Evolutionary conservation across 2,888 invertebrate species (phyloP).

Genomic region (Lepeophtheirus nordmannii): DNA sequence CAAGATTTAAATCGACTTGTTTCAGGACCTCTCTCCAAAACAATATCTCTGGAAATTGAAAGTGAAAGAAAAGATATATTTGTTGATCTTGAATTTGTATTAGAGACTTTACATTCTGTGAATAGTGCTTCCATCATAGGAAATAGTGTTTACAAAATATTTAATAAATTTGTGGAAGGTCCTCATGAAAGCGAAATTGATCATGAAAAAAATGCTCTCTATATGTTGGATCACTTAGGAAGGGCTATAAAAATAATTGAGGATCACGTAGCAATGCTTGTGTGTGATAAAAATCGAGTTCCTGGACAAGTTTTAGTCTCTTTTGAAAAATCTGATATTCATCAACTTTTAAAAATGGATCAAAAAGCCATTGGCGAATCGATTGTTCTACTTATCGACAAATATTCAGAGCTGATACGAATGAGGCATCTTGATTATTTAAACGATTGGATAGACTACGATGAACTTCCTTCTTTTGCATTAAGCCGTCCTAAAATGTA

Average conservation of each 20-base stretch:
- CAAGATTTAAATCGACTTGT: neutral
- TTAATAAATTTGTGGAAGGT: neutral
- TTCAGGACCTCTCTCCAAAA: neutral
- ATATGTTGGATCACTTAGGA: neutral
- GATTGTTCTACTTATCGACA: neutral
- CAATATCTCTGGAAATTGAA: neutral
- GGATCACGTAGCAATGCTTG: neutral
- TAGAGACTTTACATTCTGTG: neutral
- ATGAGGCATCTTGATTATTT: neutral
- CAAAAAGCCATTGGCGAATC: neutral
- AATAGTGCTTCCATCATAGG: neutral
- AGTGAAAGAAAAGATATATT: neutral
- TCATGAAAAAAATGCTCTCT: neutral
- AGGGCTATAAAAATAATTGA: neutral
- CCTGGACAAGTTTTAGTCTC: neutral
- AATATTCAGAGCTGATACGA: neutral
- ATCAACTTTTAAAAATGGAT: neutral
- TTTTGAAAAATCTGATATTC: neutral
- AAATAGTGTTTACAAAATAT: neutral
- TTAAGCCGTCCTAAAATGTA: neutral
- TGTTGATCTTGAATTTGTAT: neutral
- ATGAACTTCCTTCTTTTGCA: neutral
- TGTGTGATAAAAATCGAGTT: neutral
- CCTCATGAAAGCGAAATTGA: neutral
- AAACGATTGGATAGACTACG: neutral